Conservation (phyloP, 2,797 vertebrate species). For the Pseudomugil gertrudae region DNA sequence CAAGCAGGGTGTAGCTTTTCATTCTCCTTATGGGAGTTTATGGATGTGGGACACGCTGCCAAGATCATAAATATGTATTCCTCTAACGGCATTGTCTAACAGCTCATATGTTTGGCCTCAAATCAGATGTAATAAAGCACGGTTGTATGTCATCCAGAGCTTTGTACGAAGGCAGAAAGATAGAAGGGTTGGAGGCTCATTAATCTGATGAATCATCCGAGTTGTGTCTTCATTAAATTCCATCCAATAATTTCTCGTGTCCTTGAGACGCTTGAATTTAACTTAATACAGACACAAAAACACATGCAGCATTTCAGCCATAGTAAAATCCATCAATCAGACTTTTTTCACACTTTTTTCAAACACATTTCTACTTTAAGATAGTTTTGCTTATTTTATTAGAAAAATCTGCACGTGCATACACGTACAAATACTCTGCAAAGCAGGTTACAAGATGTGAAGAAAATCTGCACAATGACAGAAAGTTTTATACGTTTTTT, state of each 20-base stretch:
- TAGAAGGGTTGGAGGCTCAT: slow-evolving; percentile 22
- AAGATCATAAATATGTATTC: slow-evolving; percentile 43
- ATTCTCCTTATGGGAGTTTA: slow-evolving; percentile 31
- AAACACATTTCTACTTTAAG: neutral
- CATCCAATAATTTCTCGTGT: slow-evolving; percentile 56
- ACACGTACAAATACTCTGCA: too few species aligned
- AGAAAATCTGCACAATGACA: too few species aligned
- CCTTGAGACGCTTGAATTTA: slow-evolving; percentile 46
- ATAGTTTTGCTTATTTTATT: neutral
- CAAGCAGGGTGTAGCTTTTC: slow-evolving; percentile 25
- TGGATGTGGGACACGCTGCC: slow-evolving; percentile 28
- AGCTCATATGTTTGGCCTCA: slow-evolving; percentile 13
- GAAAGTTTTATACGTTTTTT: too few species aligned
- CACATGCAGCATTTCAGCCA: neutral
- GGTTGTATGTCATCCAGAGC: slow-evolving; percentile 18
- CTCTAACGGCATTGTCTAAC: slow-evolving; percentile 20
- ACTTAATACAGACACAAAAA: neutral
- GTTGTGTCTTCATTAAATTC: slow-evolving; percentile 57
- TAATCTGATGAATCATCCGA: slow-evolving; percentile 53
- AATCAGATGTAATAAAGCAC: slow-evolving; percentile 36
- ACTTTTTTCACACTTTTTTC: neutral
- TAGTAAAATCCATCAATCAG: too few species aligned
- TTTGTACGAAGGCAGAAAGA: neutral
- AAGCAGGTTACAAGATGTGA: neutral
- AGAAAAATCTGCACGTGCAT: neutral